These are phyloP conservation scores for Holcopasites calliopsidis DNA, from an alignment of 1,140 invertebrate genomes.

Conservation along the genomic window DNA sequence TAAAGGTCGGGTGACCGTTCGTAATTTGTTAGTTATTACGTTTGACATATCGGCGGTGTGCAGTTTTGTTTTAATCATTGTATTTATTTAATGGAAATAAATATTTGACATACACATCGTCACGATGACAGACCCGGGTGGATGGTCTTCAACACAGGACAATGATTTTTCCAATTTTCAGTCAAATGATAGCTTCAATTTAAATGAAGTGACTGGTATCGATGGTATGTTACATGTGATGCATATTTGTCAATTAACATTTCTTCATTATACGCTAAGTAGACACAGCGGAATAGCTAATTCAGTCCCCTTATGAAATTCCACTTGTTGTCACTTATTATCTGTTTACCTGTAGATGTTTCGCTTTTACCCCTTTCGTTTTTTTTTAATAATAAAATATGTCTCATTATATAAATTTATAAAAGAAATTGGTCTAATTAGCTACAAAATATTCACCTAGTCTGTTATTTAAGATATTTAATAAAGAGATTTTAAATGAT, in stretches of 20 bases:
- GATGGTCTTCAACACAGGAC: constrained; percentile 69
- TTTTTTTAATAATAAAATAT: background rate
- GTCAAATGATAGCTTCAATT: constrained; percentile 71
- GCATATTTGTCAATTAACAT: constrained; percentile 22
- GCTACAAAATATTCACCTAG: too few relatives aligned
- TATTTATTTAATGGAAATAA: constrained; percentile 38
- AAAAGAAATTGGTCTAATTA: too few relatives aligned
- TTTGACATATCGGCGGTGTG: constrained; percentile 59
- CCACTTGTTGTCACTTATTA: background rate
- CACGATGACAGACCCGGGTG: constrained; percentile 71
- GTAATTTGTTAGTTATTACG: constrained; percentile 64
- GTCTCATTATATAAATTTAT: background rate
- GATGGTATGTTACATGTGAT: constrained; percentile 67
- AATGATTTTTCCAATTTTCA: constrained; percentile 73
- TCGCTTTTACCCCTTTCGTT: background rate
- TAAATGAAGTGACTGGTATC: constrained; percentile 75
- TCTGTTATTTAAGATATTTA: background rate
- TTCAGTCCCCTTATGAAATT: background rate
- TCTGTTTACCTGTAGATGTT: background rate
- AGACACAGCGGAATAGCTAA: background rate
- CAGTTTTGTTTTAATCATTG: constrained; percentile 16
- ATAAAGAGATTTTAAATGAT: background rate
- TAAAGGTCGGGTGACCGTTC: constrained; percentile 66
- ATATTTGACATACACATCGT: constrained; percentile 18
- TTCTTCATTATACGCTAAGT: background rate